Base-by-base conservation (phyloP, 2,797 vertebrate species). In the Selene dorsalis region DNA sequence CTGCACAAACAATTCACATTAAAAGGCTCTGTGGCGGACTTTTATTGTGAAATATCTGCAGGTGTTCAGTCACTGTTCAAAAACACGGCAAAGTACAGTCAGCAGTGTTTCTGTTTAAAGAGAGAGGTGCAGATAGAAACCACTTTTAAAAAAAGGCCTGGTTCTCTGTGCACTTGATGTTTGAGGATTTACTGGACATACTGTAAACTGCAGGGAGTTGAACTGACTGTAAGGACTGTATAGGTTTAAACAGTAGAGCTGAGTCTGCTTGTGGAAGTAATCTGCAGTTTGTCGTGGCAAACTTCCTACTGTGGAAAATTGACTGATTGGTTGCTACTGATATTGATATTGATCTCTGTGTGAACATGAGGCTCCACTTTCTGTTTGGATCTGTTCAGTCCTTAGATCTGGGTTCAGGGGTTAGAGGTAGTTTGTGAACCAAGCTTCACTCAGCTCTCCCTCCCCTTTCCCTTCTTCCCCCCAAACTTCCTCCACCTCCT, bases 361-460 rank as follows among this genome's bases (percentile, higher is more conserved):
- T 6, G 24, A 38, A 35, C 8, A 11, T 5, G 0, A 2, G 22
- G 6, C 52, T 66, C 47, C 20, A 14, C 30, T 3, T 50, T 30
- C 17, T 41, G 41, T 69, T 80, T 78, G 60, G 32, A 68, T 64
- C 68, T 35, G 43, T 80, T 58, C 65, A 70, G 81, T 86, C 75
- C 70, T 83, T 65, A 84, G 78, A 66, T 88, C 69, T 76, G 73
- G 35, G 69, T 73, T 84, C 38, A 69, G 71, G 73, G 77, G 41
- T 77, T 72, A 80, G 83, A 67, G 58, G 61, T 82, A 83, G 88
- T 84, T 83, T 83, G 71, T 89, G 75, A 84, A 87, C 69, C 13
- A 38, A 89, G 89, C 91, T 86, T 92, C 85, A 94, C 92, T 91
- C 90, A 90, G 92, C 79, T 93, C 87, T 92, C 86, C 91, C 83